Evolutionary conservation across 2,797 vertebrate species (phyloP).

Genomic region (Allobates femoralis): DNA sequence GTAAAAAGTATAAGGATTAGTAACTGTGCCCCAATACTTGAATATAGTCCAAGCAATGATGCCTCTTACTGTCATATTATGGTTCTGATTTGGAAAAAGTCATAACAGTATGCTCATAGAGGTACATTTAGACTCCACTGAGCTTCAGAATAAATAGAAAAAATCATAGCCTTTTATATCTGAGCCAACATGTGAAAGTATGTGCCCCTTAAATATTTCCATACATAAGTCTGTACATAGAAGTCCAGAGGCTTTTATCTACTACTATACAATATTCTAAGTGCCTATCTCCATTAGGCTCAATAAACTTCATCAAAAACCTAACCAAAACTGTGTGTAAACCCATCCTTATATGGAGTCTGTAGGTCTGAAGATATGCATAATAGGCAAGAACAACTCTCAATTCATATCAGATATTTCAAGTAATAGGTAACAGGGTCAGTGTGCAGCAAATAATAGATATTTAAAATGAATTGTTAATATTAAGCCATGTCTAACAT

Average conservation of each 20-base stretch:
- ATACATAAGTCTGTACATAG: not conserved
- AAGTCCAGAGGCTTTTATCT: not conserved
- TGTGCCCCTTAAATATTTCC: not conserved
- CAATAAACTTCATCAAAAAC: not conserved
- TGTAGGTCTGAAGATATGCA: not conserved
- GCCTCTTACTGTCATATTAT: too few relatives aligned
- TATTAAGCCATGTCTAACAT: conserved; percentile 52
- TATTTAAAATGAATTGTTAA: not conserved
- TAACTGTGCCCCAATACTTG: too few relatives aligned
- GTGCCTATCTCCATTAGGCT: not conserved
- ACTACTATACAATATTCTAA: not conserved
- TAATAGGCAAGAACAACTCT: not conserved
- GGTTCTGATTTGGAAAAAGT: too few relatives aligned
- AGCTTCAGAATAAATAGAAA: too few relatives aligned
- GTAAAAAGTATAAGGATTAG: too few relatives aligned
- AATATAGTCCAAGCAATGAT: too few relatives aligned
- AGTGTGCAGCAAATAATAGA: not conserved
- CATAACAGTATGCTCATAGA: too few relatives aligned
- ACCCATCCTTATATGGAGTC: not conserved
- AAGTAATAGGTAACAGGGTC: not conserved
- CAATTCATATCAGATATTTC: conserved; percentile 3
- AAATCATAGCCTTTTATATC: not conserved
- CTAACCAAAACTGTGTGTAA: not conserved
- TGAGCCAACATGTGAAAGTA: not conserved
- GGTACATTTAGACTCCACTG: too few relatives aligned